phyloP scores from a whole-genome alignment of 1,140 invertebrate species.

The Drosophila setifemur region DNA sequence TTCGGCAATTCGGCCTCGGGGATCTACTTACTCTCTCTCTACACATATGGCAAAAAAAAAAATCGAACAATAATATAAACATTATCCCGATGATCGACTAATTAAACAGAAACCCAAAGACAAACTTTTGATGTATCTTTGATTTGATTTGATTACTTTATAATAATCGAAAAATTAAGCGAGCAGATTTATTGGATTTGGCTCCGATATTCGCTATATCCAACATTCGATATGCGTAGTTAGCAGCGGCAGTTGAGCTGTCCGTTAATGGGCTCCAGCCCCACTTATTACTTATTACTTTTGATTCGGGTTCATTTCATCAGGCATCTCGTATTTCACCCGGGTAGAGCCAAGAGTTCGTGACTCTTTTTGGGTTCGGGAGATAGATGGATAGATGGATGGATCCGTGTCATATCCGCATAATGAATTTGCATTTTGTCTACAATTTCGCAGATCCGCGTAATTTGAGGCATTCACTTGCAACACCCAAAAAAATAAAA shows the following conservation, averaged over 20 bases:
- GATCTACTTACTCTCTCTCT: constrained; percentile 17
- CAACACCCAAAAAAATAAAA: constrained; percentile 4
- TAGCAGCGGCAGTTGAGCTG: constrained; percentile 11
- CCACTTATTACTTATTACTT: neutral
- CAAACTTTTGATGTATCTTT: constrained; percentile 29
- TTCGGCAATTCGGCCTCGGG: constrained; percentile 3
- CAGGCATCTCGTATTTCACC: constrained; percentile 28
- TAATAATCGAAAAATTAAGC: constrained; percentile 15
- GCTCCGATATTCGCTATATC: too few species aligned
- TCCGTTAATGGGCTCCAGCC: constrained; percentile 27
- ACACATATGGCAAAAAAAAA: neutral
- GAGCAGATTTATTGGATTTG: constrained; percentile 17
- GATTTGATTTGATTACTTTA: constrained; percentile 33
- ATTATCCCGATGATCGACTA: constrained; percentile 21
- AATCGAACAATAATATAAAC: neutral
- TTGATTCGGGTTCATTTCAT: neutral
- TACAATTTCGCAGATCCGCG: constrained; percentile 27
- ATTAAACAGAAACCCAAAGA: constrained; percentile 16
- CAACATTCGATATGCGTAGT: constrained; percentile 23
- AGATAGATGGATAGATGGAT: neutral
- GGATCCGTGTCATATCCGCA: constrained; percentile 35
- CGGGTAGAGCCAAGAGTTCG: constrained; percentile 13
- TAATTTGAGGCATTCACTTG: constrained; percentile 22
- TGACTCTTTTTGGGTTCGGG: constrained; percentile 8
- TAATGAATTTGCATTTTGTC: constrained; percentile 36